phyloP scores from a whole-genome alignment of 30 jellyfish, hydroid and myxozoan genomes.

The Calvadosia cruxmelitensis region DNA sequence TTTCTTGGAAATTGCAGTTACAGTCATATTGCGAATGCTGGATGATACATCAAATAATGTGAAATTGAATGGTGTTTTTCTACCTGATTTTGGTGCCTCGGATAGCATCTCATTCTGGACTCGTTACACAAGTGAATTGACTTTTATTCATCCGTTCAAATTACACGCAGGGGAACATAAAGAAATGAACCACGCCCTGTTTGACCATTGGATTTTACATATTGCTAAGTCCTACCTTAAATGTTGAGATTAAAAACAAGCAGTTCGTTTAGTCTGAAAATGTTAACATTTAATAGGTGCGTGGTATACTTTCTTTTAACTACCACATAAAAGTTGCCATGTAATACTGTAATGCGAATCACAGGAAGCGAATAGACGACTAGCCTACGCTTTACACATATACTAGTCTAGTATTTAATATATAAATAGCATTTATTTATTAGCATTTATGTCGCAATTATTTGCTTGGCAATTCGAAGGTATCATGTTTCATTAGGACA shows the following conservation, averaged over 20 bases:
- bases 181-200: constrained; percentile 44
- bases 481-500: no score
- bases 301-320: no score
- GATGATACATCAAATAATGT: constrained; percentile 39
- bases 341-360: no score
- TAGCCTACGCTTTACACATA: no score
- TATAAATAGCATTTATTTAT: no score
- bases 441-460: no score
- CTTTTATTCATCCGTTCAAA: constrained; percentile 73
- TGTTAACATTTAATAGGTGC: no score
- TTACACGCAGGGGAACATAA: constrained; percentile 30
- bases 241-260: constrained; percentile 21
- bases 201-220: constrained; percentile 41
- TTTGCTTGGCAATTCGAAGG: no score
- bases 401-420: no score
- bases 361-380: no score
- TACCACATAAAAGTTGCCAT: no score
- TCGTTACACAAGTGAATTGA: constrained; percentile 40
- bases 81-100: constrained; percentile 61
- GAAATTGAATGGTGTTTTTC: constrained; percentile 46
- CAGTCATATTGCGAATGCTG: constrained; percentile 50
- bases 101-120: constrained; percentile 59
- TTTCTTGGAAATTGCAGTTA: constrained; percentile 75
- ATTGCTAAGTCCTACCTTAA: constrained; percentile 16
- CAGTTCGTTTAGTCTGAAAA: no score